A percentile compares a stretch with the other conserved stretches of the same genome.
These are phyloP conservation scores for Lota lota DNA, from an alignment of 2,113 vertebrate species.

Conservation along the genomic window DNA sequence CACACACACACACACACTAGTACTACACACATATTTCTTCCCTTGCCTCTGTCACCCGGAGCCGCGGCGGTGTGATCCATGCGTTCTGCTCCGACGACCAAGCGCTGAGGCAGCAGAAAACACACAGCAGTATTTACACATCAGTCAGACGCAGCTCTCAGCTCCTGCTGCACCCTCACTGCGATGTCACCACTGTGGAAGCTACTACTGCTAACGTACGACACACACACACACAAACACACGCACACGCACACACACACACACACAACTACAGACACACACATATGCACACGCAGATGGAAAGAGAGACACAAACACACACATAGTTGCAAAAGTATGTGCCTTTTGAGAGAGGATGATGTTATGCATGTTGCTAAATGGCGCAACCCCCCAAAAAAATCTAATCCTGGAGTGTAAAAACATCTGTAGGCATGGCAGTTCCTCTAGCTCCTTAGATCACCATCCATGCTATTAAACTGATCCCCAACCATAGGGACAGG, in stretches of 20 bases:
- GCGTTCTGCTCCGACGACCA: constrained; percentile 47
- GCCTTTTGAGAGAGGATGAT: too few relatives aligned
- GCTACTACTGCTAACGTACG: constrained; percentile 22
- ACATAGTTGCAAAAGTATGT: too few relatives aligned
- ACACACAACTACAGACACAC: background rate
- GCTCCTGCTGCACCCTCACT: constrained; percentile 45
- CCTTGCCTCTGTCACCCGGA: too few relatives aligned
- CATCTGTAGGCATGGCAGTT: too few relatives aligned
- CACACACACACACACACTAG: background rate
- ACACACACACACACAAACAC: background rate
- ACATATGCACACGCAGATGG: background rate
- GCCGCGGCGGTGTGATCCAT: constrained; percentile 67
- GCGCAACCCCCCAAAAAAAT: too few relatives aligned
- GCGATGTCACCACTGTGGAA: constrained; percentile 61
- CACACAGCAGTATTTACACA: constrained; percentile 72
- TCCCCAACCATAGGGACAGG: too few relatives aligned
- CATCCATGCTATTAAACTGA: too few relatives aligned
- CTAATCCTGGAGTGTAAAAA: too few relatives aligned
- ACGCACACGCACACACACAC: background rate
- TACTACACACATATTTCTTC: background rate
- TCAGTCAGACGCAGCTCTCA: constrained; percentile 58
- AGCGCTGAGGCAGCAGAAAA: constrained; percentile 73
- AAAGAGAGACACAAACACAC: background rate
- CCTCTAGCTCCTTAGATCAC: too few relatives aligned
- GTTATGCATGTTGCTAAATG: too few relatives aligned